Conservation (phyloP, 2,113 vertebrate species). For the Anguilla rostrata region DNA sequence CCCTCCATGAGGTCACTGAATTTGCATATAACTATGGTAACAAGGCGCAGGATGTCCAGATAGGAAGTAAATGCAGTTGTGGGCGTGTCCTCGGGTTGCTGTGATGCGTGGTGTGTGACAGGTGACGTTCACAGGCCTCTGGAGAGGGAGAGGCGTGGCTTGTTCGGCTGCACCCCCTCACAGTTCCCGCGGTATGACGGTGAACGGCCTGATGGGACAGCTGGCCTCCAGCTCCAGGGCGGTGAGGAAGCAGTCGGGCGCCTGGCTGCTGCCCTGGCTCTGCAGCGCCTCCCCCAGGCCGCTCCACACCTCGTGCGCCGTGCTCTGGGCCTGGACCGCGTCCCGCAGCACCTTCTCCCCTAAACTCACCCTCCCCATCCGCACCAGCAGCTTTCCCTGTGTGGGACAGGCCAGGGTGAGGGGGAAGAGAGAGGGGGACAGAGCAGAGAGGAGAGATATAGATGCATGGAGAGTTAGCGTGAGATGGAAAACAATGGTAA, state of each 20-base stretch:
- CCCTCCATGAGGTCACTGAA: background rate
- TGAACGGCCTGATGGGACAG: conserved; percentile 89
- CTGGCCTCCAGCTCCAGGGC: conserved; percentile 94
- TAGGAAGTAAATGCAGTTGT: background rate
- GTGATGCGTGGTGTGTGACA: background rate
- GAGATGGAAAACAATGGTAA: no score
- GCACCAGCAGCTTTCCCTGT: conserved; percentile 85
- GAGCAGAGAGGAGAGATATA: background rate
- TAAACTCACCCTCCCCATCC: conserved; percentile 75
- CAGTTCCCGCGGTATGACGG: conserved; percentile 88
- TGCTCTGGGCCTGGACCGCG: conserved; percentile 83
- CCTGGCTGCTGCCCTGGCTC: conserved; percentile 77
- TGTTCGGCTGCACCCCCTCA: conserved; percentile 52
- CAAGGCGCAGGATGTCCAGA: background rate
- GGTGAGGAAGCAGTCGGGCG: conserved; percentile 87
- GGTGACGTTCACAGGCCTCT: background rate
- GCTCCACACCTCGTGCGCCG: conserved; percentile 89
- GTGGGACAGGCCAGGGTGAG: conserved; percentile 21
- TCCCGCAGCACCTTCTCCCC: conserved; percentile 92
- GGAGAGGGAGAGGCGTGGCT: background rate
- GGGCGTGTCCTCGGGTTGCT: background rate
- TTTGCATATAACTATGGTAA: background rate
- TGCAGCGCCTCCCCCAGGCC: conserved; percentile 90
- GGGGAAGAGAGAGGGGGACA: background rate
- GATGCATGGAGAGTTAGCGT: background rate